Evolutionary conservation across 2,113 vertebrate species (phyloP), one percentile per base, ranked within the genome.

Genomic region (Atrichornis clamosus): DNA sequence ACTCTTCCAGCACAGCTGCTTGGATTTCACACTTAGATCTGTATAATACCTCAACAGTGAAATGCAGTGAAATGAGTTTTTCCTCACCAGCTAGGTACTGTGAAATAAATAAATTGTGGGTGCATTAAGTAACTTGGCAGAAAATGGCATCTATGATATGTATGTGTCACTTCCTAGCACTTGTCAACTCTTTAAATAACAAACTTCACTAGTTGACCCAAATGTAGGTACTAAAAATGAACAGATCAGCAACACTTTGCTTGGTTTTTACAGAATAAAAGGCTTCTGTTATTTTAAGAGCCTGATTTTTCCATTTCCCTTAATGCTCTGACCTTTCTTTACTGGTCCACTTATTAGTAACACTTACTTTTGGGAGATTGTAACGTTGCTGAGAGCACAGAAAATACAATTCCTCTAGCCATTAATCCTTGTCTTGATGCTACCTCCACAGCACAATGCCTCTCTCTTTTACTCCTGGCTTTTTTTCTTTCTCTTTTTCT

Each of bases 391-490:
- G 93, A 97, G 97, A 97, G 97, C 94, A 90, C 46, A n/a, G 81
- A 86, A 89, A 97, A 88, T 86, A 72, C 95, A 95, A 97, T 97
- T 96, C 97, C 90, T 83, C 53, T 94, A 47, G 80, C 92, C 94
- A 97, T 97, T 97, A 97, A 97, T 98, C 97, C 95, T 95, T 97
- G 97, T 98, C 97, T 97, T 95, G 95, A 91, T 86, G 86, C 84
- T 96, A 89, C 87, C 93, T 97, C 81, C 91, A 24, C 60, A 94
- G 83, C 35, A 98, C 96, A 97, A 97, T 95, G 80, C 77, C 91
- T 96, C 94, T 95, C 96, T 96, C 90, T 96, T 97, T 96, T 68
- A 87, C 91, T 47, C 62, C 49, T 93, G 77, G 35, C 47, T 95
- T 94, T 93, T 93, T 74, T 65, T 17, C 74, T 75, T 87, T 72